A percentile compares a stretch with the other conserved stretches of the same genome.
phyloP scores from a whole-genome alignment of 2,888 invertebrate genomes.

The Tethea ocularis region DNA sequence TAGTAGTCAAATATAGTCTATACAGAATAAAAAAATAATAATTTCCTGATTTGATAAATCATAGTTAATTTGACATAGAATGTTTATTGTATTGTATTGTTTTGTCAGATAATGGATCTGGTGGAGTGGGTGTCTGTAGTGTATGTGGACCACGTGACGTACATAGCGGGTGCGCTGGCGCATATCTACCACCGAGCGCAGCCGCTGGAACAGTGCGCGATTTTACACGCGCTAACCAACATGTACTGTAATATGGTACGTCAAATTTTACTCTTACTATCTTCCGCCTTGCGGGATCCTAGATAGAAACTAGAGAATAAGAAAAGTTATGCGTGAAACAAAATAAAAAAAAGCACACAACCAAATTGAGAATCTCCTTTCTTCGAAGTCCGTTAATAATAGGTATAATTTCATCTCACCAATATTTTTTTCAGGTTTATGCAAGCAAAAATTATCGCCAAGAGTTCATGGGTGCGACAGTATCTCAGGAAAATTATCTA shows the following conservation, averaged over 20 bases:
- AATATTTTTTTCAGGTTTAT: slow-evolving; percentile 47
- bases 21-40: too few species aligned
- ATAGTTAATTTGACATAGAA: too few species aligned
- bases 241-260: slow-evolving; percentile 74
- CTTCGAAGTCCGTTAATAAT: too few species aligned
- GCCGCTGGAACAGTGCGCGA: slow-evolving; percentile 64
- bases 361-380: too few species aligned
- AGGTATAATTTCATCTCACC: too few species aligned
- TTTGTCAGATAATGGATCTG: slow-evolving; percentile 62
- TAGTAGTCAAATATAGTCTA: too few species aligned
- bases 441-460: slow-evolving; percentile 47
- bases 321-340: too few species aligned
- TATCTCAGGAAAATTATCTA: slow-evolving; percentile 35
- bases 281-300: too few species aligned
- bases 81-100: not conserved
- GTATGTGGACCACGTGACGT: slow-evolving; percentile 48
- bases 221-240: slow-evolving; percentile 56
- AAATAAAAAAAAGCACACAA: too few species aligned
- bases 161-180: slow-evolving; percentile 52
- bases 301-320: too few species aligned
- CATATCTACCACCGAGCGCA: slow-evolving; percentile 57
- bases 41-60: too few species aligned
- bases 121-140: slow-evolving; percentile 69
- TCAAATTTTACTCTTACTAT: slow-evolving; percentile 13
- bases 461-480: slow-evolving; percentile 48